Percentiles rank a stretch among this genome's conserved stretches.
phyloP scores from a whole-genome alignment of 2,888 invertebrate genomes.

The Cataglyphis livida region DNA sequence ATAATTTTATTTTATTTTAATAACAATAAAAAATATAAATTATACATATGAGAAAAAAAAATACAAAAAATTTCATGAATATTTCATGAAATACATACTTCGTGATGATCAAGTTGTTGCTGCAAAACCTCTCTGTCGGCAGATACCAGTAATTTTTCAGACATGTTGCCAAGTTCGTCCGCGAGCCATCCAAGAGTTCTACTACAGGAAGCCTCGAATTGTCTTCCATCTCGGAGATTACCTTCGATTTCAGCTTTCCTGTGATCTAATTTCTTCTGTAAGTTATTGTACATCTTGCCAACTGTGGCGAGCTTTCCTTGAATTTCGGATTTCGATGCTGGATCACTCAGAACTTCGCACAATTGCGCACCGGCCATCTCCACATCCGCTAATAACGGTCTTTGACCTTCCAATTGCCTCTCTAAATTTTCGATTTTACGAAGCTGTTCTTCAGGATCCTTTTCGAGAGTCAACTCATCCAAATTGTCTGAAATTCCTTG shows the following conservation, averaged over 20 bases:
- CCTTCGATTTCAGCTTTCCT: slow-evolving; percentile 96
- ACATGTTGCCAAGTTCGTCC: slow-evolving; percentile 91
- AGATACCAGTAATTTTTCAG: slow-evolving; percentile 93
- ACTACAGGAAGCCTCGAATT: slow-evolving; percentile 95
- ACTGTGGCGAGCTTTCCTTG: slow-evolving; percentile 94
- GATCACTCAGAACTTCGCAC: slow-evolving; percentile 95
- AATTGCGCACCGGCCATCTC: slow-evolving; percentile 96
- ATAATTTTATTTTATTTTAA: slow-evolving; percentile 8
- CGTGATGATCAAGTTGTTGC: slow-evolving; percentile 95
- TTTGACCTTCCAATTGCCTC: slow-evolving; percentile 94
- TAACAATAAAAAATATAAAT: slow-evolving; percentile 5
- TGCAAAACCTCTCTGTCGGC: slow-evolving; percentile 94
- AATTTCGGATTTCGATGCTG: slow-evolving; percentile 96
- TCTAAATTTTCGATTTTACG: slow-evolving; percentile 95
- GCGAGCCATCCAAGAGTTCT: slow-evolving; percentile 96
- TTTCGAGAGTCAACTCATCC: slow-evolving; percentile 92
- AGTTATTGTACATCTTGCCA: slow-evolving; percentile 94
- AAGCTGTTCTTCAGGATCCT: slow-evolving; percentile 95
- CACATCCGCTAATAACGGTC: slow-evolving; percentile 94
- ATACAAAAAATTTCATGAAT: neutral
- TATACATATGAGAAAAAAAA: slow-evolving; percentile 27
- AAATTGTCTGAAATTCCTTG: slow-evolving; percentile 95
- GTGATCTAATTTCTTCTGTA: slow-evolving; percentile 96
- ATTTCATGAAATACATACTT: slow-evolving; percentile 86
- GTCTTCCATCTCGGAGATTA: slow-evolving; percentile 94